Percentiles rank a stretch among this genome's conserved stretches.
Evolutionary conservation across 1,140 invertebrate genomes (phyloP).

Genomic region (Lucilia sericata): DNA sequence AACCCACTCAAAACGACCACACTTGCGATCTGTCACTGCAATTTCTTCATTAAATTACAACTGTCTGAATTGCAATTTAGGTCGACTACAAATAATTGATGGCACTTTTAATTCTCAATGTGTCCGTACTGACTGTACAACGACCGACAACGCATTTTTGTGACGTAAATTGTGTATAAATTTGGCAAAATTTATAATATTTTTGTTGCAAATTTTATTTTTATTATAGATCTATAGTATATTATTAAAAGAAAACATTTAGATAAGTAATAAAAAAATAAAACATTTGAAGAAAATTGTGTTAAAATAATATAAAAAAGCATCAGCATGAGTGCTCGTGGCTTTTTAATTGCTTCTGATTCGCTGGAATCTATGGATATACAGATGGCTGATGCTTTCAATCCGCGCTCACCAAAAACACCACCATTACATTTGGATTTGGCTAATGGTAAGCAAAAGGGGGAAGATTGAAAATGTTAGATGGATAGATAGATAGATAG

Average conservation of each 20-base stretch:
- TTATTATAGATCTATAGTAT: not conserved
- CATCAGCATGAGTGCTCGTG: constrained; percentile 44
- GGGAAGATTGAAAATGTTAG: too few relatives aligned
- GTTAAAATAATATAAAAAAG: constrained; percentile 15
- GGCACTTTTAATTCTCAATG: too few relatives aligned
- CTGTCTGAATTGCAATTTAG: too few relatives aligned
- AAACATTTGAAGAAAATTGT: not conserved
- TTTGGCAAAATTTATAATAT: not conserved
- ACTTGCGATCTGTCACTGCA: too few relatives aligned
- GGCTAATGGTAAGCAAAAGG: not conserved
- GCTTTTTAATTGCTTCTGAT: constrained; percentile 46
- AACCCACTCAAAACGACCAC: too few relatives aligned
- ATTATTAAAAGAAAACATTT: too few relatives aligned
- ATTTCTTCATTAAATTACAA: too few relatives aligned
- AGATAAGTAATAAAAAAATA: not conserved
- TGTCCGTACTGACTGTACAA: too few relatives aligned
- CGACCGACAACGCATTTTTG: constrained; percentile 6
- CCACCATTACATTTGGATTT: constrained; percentile 26
- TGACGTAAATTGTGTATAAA: not conserved
- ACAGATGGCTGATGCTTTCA: constrained; percentile 2
- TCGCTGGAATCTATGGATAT: constrained; percentile 44
- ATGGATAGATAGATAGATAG: too few relatives aligned
- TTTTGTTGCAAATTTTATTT: not conserved
- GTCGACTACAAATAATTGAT: too few relatives aligned
- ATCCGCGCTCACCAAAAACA: constrained; percentile 22